These are phyloP conservation scores for Brachirus orientalis DNA, from an alignment of 2,113 vertebrate species.

Conservation along the genomic window DNA sequence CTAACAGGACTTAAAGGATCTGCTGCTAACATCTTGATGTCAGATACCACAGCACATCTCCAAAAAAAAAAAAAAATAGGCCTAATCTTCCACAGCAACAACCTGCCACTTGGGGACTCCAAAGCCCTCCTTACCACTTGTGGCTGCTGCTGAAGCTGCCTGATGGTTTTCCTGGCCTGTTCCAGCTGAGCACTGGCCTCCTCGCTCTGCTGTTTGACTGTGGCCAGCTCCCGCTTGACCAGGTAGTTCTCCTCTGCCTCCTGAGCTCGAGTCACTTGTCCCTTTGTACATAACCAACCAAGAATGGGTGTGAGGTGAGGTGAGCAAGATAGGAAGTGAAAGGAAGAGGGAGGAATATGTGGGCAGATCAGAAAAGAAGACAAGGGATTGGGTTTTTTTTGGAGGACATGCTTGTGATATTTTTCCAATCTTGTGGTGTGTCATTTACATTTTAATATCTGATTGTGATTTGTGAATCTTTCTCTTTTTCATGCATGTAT, in stretches of 20 bases:
- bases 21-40: no score
- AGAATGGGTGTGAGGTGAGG: slow-evolving; percentile 36
- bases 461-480: slow-evolving; percentile 23
- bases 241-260: slow-evolving; percentile 99
- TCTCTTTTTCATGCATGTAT: neutral
- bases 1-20: no score
- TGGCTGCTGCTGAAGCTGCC: slow-evolving; percentile 90
- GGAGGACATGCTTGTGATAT: slow-evolving; percentile 59
- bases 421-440: slow-evolving; percentile 26
- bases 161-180: slow-evolving; percentile 93
- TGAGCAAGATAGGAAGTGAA: slow-evolving; percentile 57
- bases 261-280: slow-evolving; percentile 99
- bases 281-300: slow-evolving; percentile 94
- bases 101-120: slow-evolving; percentile 33
- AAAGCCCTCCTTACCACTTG: slow-evolving; percentile 90
- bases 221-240: slow-evolving; percentile 98
- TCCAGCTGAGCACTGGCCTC: slow-evolving; percentile 94
- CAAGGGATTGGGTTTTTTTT: slow-evolving; percentile 29
- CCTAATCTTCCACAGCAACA: no score
- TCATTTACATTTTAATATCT: slow-evolving; percentile 29
- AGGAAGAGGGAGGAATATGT: slow-evolving; percentile 34
- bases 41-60: no score
- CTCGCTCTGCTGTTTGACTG: slow-evolving; percentile 96
- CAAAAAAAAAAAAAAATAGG: no score
- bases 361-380: slow-evolving; percentile 50